Evolutionary conservation across 2,888 invertebrate species (phyloP), one percentile per base, ranked within the genome.

Genomic region (Eupithecia exiguata): DNA sequence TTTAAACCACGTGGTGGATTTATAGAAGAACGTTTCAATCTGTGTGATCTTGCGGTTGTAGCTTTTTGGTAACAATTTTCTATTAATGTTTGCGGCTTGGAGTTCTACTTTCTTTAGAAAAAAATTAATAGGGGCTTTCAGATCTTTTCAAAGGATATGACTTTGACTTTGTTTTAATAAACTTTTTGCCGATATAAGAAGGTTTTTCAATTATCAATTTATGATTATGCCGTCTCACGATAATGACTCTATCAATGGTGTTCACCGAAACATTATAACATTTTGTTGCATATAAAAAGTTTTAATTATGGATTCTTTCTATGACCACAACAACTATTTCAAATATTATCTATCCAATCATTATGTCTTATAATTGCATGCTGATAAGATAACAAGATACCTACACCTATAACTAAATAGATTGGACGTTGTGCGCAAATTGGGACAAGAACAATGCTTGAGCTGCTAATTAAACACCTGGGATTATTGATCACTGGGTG

Each of bases 21-120:
- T 92, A 92, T 92, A 88, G 83, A 81, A 82, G 84, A 86, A 92
- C 88, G 87, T 88, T 92, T 93, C 91, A 92, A 93, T 93, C 92
- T 90, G 90, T 85, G 87, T 83, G 90, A 92, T 92, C 91, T 91
- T 84, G 83, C 79, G 83, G 82, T 86, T 82, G 80, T 81, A 84
- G 82, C 84, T 80, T 85, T 82, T 80, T 86, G 84, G 80, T 78
- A 79, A 82, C 86, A 83, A 83, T 83, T 80, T 87, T 84, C 84
- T 87, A 85, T 88, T 86, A 81, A 82, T 79, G 80, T 81, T 81
- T 81, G 80, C 75, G 79, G 79, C 77, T 79, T 79, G 74, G 77
- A 82, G 81, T 84, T 83, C 77, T 67, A 75, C 74, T 75, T 80
- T 35, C 18, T 35, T 35, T 35, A 35, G 35, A 18, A 7, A 18